These are phyloP conservation scores for Parnassius glacialis DNA, from an alignment of 2,888 invertebrate genomes.

Conservation along the genomic window DNA sequence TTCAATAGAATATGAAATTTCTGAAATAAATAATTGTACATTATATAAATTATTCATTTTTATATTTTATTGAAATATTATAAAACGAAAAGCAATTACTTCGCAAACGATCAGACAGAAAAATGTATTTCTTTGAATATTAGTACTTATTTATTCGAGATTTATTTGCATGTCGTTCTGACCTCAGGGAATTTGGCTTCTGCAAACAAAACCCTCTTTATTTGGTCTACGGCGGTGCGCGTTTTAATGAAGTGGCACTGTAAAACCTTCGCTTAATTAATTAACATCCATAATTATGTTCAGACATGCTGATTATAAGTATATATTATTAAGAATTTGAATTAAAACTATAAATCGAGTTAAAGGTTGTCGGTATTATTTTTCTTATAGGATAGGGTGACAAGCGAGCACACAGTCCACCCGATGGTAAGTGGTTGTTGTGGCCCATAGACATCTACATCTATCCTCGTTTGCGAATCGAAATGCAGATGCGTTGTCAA, in stretches of 20 bases:
- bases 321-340: constrained; percentile 8
- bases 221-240: constrained; percentile 51
- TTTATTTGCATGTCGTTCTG: constrained; percentile 40
- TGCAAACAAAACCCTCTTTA: constrained; percentile 60
- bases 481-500: no score
- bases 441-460: no score
- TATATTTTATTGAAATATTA: no score
- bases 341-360: constrained; percentile 1
- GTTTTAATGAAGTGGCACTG: constrained; percentile 60
- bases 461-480: no score
- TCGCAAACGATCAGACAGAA: background rate
- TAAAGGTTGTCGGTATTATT: no score
- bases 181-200: constrained; percentile 45
- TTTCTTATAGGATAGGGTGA: no score
- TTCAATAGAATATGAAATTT: no score
- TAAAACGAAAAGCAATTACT: background rate
- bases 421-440: no score
- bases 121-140: constrained; percentile 7
- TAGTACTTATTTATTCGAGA: constrained; percentile 44
- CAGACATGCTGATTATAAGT: constrained; percentile 14
- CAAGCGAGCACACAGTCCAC: no score
- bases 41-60: no score
- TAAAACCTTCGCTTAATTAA: constrained; percentile 47
- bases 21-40: no score
- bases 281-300: constrained; percentile 32